These are phyloP conservation scores for Brachyhypopomus occidentalis DNA, from an alignment of 2,113 vertebrate genomes.

Conservation along the genomic window DNA sequence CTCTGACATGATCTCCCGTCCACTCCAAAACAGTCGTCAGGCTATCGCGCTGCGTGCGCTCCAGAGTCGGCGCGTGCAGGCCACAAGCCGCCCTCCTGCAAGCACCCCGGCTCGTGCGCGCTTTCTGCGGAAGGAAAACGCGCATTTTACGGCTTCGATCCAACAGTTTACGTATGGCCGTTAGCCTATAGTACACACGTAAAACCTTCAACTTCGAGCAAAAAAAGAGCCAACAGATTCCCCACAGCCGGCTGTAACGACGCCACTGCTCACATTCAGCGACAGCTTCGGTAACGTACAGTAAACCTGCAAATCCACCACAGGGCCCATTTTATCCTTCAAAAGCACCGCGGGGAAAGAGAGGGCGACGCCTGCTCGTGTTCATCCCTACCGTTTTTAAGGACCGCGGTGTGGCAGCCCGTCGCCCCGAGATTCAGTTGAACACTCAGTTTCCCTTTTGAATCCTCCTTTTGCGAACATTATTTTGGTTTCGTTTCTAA, in stretches of 20 bases:
- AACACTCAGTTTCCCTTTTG: conserved; percentile 22
- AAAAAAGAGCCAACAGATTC: too few relatives aligned
- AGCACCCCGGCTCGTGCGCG: background rate
- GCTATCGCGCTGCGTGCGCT: background rate
- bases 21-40: background rate
- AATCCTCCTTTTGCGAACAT: background rate
- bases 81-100: too few relatives aligned
- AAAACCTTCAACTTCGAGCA: too few relatives aligned
- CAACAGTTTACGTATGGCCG: background rate
- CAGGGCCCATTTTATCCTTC: conserved; percentile 6
- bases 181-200: too few relatives aligned
- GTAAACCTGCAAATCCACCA: background rate
- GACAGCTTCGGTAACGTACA: background rate
- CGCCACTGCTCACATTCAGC: background rate
- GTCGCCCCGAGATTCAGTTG: background rate
- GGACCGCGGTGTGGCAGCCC: too few relatives aligned
- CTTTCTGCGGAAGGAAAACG: background rate
- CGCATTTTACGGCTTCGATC: background rate
- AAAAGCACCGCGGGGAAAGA: background rate
- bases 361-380: background rate
- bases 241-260: background rate
- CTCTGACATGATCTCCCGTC: background rate
- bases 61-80: background rate
- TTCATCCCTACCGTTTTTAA: background rate
- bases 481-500: conserved; percentile 53